Evolutionary conservation across 2,797 vertebrate genomes (phyloP), one percentile per base, ranked within the genome.

Genomic region (Loris lydekkerianus): DNA sequence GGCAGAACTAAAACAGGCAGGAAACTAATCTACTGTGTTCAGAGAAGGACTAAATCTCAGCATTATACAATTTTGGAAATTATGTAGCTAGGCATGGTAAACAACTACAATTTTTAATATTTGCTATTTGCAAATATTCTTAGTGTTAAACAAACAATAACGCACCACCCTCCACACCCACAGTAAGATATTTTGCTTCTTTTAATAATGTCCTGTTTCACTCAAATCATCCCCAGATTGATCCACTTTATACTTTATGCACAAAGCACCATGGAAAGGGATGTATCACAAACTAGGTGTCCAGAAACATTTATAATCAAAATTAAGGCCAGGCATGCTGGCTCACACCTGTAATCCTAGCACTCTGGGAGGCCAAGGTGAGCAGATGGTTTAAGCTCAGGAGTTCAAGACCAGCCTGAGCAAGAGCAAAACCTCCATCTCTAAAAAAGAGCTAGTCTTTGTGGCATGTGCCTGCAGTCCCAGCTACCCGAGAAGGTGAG

Each of bases 51-150:
- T 31, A 88, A 43, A 53, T 84, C 6, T 40, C 7, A 43, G 34
- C 27, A 2, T 40, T 76, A 43, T 4, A 77, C 58, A 85, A 34
- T 83, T 80, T 53, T 4, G 8, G 8, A 85, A 82, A 34, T 83
- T 80, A 58, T 4, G 5, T 18, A 86, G 31, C 8, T 46, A 72
- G 37, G 21, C 37, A 89, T 23, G 69, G 17, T 40, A 29, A 58
- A 56, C 34, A 72, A 25, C 10, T 89, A 25, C 29, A 92, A 91
- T 40, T 94, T 92, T 88, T 73, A 70, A 63, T 78, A 85, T 86
- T 78, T 86, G 10, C 29, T 84, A 86, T 63, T 97, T 94, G 23
- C 10, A 93, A 86, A 87, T 75, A 49, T 58, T 40, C 75, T 89
- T 63, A 29, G 75, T 49, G 43, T 49, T 86, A 80, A 40, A 65